Base-by-base conservation (phyloP, 2,797 vertebrate genomes). In the Lepus oiostolus region DNA sequence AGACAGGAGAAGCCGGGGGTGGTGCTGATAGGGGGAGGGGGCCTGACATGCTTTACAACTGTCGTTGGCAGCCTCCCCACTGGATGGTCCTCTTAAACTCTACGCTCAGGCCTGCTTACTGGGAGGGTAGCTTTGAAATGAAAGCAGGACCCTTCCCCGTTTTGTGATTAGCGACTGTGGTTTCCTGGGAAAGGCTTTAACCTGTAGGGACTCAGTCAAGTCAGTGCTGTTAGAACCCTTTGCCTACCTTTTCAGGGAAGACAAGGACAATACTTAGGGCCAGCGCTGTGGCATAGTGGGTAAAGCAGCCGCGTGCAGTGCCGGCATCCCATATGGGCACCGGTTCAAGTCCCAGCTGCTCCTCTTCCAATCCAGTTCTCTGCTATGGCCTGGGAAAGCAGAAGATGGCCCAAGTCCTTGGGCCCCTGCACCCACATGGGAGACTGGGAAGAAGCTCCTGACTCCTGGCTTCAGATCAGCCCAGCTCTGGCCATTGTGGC, bases 51-150 rank as follows among this genome's bases (percentile, higher is more conserved):
- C 47, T 86, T 82, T 82, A 60, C 58, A 77, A 30, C 32, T 24
- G 72, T 13, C 13, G 10, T 52, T 47, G 63, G 32, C 17, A 76
- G n/a, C 28, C 47, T 72, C 38, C 35, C 4, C 19, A 3, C 0
- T 22, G 54, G 67, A 70, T 38, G 35, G 38, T 32, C 94, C 60
- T 70, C 89, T 77, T 60, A 62, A 90, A 65, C n/a, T 82, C 75
- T 85, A 88, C 52, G 50, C 17, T 72, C 4, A 35, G 50, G 50
- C 12, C 32, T 62, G 24, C 58, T 60, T 11, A 42, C n/a, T 11
- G 54, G 14, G 84, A 80, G 19, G 11, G 32, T 68, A 24, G 28
- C 24, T 88, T 91, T 88, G 65, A 63, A 82, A 8, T 62, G 74
- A 86, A 85, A 92, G 74, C 4, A 71, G 65, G 67, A 35, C n/a